Base-by-base conservation (phyloP, 1,140 invertebrate species). In the Psix sp. region DNA sequence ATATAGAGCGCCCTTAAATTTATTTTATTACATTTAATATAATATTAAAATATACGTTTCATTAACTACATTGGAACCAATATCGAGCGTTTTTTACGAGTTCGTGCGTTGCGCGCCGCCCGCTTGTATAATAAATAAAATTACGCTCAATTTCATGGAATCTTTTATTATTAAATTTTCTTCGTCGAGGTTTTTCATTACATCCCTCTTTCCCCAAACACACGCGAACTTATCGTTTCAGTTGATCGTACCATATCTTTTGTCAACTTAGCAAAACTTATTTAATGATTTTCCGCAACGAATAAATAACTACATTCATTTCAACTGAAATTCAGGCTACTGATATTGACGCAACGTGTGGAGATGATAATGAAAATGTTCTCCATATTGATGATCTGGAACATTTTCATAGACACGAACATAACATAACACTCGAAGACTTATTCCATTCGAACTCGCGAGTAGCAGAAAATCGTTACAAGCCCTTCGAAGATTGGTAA, bases 81-180 rank as follows among this genome's bases (percentile, higher is more conserved):
- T 62, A 62, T 62, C 45, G 56, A 40, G 17, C 36, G 15, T 60
- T 60, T 60, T 60, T 60, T 60, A 60, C 36, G 35, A 60, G 24
- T 60, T 7, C 24, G 26, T 40, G 5, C 2, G 45, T 48, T 48
- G 43, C 43, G 20, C 39, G 33, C 54, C 7, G 13, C 15, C 31
- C 29, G 42, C 20, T 48, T 60, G 43, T 60, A 60, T 51, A 42
- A 62, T 62, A 62, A 51, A 62, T 62, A 60, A 60, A 60, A 60
- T 39, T 59, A 59, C 54, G 42, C 54, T 59, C 42, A 59, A 59
- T 59, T 59, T 59, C 42, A 29, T 33, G 11, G 45, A 46, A 59
- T 59, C 54, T 57, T 45, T 45, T 57, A 45, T 57, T 57, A 57
- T 57, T 36, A 45, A 57, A 57, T 57, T 57, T 45, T 14, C 42